phyloP scores from a whole-genome alignment of 1,140 invertebrate species.

The Chironomus striatipennis region DNA sequence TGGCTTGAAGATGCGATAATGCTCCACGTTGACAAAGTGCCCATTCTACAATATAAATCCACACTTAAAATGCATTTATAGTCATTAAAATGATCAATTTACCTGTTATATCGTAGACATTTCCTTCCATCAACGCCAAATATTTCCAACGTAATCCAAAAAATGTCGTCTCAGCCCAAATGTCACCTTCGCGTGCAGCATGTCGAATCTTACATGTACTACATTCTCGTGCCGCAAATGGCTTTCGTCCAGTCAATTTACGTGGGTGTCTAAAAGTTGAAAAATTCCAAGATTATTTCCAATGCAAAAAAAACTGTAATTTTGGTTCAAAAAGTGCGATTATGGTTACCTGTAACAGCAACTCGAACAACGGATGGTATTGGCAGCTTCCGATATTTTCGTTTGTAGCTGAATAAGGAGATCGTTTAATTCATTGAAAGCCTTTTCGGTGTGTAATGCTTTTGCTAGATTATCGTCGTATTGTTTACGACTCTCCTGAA shows the following conservation, averaged over 20 bases:
- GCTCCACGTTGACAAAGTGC: constrained; percentile 83
- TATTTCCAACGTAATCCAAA: constrained; percentile 87
- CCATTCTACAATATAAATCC: constrained; percentile 54
- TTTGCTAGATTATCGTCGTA: constrained; percentile 63
- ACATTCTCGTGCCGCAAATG: constrained; percentile 85
- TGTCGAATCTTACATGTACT: constrained; percentile 81
- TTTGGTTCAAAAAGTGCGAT: too few species aligned
- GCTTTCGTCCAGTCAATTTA: constrained; percentile 70
- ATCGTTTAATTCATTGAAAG: constrained; percentile 73
- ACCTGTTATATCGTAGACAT: constrained; percentile 81
- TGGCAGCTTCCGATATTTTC: constrained; percentile 88
- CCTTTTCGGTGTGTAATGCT: constrained; percentile 70
- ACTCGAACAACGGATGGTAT: constrained; percentile 60
- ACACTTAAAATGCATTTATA: background rate
- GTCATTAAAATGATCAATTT: background rate
- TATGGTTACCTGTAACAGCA: too few species aligned
- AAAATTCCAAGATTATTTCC: too few species aligned
- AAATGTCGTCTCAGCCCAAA: constrained; percentile 86
- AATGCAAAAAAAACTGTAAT: too few species aligned
- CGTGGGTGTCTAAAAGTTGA: constrained; percentile 81
- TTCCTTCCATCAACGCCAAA: constrained; percentile 93
- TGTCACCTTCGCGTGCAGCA: constrained; percentile 89
- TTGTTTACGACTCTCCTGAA: constrained; percentile 65
- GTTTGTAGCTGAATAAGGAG: constrained; percentile 77
- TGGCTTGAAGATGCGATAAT: constrained; percentile 68